Evolutionary conservation across 2,113 vertebrate species (phyloP).

Genomic region (Cheilinus undulatus): DNA sequence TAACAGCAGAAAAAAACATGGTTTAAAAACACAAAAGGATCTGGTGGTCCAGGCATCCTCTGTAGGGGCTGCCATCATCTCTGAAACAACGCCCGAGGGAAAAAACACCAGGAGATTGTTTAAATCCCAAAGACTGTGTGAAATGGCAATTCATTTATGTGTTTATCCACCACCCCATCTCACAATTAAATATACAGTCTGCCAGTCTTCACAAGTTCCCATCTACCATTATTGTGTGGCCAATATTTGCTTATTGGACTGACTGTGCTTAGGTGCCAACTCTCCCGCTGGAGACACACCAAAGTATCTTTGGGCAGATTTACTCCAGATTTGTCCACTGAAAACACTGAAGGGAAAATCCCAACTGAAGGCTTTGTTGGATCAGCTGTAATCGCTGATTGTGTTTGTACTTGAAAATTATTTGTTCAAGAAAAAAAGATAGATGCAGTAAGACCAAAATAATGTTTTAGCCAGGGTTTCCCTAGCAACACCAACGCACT

Average conservation of each 20-base stretch:
- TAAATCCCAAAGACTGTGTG: constrained; percentile 34
- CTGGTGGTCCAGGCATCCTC: constrained; percentile 23
- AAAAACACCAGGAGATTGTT: constrained; percentile 40
- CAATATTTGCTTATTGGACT: constrained; percentile 44
- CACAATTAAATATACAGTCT: constrained; percentile 41
- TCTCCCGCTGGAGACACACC: constrained; percentile 48
- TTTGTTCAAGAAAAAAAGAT: constrained; percentile 32
- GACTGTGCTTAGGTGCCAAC: constrained; percentile 33
- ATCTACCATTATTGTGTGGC: constrained; percentile 35
- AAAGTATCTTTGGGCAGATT: constrained; percentile 48
- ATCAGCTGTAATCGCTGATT: constrained; percentile 52
- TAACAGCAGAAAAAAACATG: constrained; percentile 20
- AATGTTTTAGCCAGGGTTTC: constrained; percentile 23
- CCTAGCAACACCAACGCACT: constrained; percentile 1
- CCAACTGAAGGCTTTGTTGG: constrained; percentile 48
- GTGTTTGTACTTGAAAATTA: constrained; percentile 43
- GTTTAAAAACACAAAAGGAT: constrained; percentile 23
- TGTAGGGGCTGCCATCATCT: constrained; percentile 32
- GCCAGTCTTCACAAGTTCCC: constrained; percentile 40
- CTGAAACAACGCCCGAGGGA: constrained; percentile 16
- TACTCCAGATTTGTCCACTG: constrained; percentile 43
- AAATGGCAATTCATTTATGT: constrained; percentile 47
- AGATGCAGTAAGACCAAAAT: constrained; percentile 11
- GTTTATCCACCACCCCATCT: constrained; percentile 35
- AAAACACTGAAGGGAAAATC: constrained; percentile 43